Base-by-base conservation (phyloP, 2,797 vertebrate species). In the Rhynchotus rufescens region DNA sequence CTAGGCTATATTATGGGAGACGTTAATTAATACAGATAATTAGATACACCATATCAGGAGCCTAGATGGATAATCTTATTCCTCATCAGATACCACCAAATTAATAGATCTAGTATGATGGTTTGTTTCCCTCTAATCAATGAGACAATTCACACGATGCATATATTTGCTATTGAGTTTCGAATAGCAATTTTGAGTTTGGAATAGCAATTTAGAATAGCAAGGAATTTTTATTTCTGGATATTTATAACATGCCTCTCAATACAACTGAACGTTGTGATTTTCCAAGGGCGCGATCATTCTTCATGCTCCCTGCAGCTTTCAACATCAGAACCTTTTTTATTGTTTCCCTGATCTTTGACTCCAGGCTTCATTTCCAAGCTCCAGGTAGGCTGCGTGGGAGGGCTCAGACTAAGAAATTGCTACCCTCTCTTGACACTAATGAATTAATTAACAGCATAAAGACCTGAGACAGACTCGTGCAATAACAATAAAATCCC, bases 341-440 rank as follows among this genome's bases (percentile, higher is more conserved):
- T 79, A 87, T 83, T 61, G n/a, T 95, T 94, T 95, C 77, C 13
- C 94, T 96, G 94, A 95, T 97, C 93, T 95, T 92, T 92, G 88
- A 80, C 59, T 92, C 49, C 21, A 30, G 19, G 7, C 62, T 80
- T 80, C 82, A 75, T 86, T 94, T 93, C n/a, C 51, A 88, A 40
- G 68, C 45, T 62, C 34, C 38, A 84, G 64, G 72, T 95, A 87
- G 10, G 5, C 80, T 86, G 87, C 4, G 47, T 93, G 95, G 88
- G 89, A 94, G 92, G 95, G 96, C 95, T 75, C 88, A 95, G 95
- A 96, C 90, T 60, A 93, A 92, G 96, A 94, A 96, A 97, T 73
- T 95, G 61, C 61, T 89, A 82, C 68, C 42, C 90, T 95, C 59
- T 82, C 67, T 22, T 82, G 84, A 57, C 75, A 84, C 82, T 86